Conservation (phyloP, 64 coral and sea anemone genomes). For the Montipora sp. region DNA sequence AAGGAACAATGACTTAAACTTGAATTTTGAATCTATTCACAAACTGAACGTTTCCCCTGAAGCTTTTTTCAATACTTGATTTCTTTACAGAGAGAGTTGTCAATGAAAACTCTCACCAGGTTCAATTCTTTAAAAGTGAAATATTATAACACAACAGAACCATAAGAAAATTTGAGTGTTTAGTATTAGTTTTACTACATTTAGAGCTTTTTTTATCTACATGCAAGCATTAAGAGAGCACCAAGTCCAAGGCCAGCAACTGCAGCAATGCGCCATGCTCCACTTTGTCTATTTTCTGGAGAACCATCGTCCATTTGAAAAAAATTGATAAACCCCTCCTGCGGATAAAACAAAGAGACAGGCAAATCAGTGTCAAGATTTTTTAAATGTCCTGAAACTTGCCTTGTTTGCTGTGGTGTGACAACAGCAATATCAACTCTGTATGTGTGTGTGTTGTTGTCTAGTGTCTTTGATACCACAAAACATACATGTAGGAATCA, state of each 20-base stretch:
- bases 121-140: not conserved
- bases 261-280: conserved; percentile 74
- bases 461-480: no score
- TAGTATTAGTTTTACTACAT: not conserved
- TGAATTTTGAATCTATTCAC: not conserved
- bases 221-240: conserved; percentile 84
- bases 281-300: conserved; percentile 20
- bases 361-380: not conserved
- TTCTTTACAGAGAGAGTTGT: not conserved
- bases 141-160: not conserved
- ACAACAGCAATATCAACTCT: no score
- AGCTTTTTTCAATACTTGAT: not conserved
- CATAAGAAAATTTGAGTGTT: not conserved
- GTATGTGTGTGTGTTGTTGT: no score
- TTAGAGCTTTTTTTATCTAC: conserved; percentile 43
- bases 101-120: not conserved
- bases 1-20: not conserved
- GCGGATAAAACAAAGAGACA: not conserved
- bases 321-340: conserved; percentile 87
- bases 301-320: conserved; percentile 63
- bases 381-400: not conserved
- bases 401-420: no score
- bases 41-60: not conserved
- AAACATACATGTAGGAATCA: no score
- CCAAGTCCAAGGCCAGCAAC: conserved; percentile 86